Percentiles rank a stretch among this genome's conserved stretches.
phyloP scores from a whole-genome alignment of 2,113 vertebrate genomes.

The Spheniscus mendiculus region DNA sequence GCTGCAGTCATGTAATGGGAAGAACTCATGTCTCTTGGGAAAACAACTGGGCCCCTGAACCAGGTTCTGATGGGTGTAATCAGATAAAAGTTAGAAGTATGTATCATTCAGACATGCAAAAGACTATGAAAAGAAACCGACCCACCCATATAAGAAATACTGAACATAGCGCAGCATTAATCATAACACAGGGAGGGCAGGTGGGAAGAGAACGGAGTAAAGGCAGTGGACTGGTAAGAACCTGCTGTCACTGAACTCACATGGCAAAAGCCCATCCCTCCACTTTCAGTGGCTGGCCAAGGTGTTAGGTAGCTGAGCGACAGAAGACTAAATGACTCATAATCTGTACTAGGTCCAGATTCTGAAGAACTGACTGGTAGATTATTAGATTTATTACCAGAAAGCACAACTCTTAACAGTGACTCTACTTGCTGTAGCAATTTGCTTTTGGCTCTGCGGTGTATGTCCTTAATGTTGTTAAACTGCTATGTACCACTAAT shows the following conservation, averaged over 20 bases:
- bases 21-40: background rate
- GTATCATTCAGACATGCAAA: background rate
- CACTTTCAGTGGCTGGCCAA: background rate
- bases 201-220: background rate
- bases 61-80: background rate
- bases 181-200: background rate
- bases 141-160: background rate
- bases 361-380: background rate
- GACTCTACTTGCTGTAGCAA: background rate
- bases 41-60: background rate
- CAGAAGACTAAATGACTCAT: background rate
- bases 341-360: background rate
- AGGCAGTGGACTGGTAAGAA: background rate
- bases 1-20: background rate
- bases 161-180: background rate
- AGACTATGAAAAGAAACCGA: background rate
- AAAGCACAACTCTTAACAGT: background rate
- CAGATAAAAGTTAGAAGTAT: background rate
- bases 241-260: background rate
- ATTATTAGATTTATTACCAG: background rate
- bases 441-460: background rate
- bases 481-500: no score
- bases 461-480: background rate
- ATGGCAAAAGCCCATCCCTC: background rate
- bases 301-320: background rate